Base-by-base conservation (phyloP, 1,140 invertebrate species). In the Euwallacea fornicatus region DNA sequence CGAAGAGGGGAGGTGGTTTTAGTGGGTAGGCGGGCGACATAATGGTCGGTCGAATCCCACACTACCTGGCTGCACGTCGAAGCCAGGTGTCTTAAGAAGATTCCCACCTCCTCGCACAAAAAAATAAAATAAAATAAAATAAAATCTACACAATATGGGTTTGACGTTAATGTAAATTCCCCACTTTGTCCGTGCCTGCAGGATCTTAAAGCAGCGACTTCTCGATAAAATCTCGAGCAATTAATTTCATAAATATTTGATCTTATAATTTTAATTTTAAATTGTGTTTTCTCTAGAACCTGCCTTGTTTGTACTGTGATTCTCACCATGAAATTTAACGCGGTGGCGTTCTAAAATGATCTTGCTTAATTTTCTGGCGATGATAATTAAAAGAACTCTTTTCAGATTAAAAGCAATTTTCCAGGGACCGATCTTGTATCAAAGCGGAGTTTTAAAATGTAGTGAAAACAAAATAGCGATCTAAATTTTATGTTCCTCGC, bases 341-440 rank as follows among this genome's bases (percentile, higher is more conserved):
- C 13, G 46, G 46, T 50, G 13, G 13, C 46, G 13, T 50, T 50
- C 7, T 50, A 50, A 50, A 50, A 50, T 50, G 46, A 50, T 50
- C 13, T 50, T 50, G 46, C 46, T 50, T 13, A 50, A 50, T 50
- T 50, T 50, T 50, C 21, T 11, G 13, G 46, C 46, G 46, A 50
- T 50, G 46, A 50, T 50, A 50, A 50, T 50, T 50, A 50, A 50
- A 50, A 50, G 46, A 50, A 50, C 46, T 50, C 46, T 50, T 50
- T 50, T 13, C 46, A 13, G 46, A 50, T 50, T 50, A 50, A 50
- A 50, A 50, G 46, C 46, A 50, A 50, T 50, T 50, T 50, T 50
- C 46, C 46, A 13, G 46, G 46, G 46, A 2, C 46, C 46, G 46
- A 50, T 50, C 46, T 50, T 50, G 46, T 50, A 50, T 50, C 46